Evolutionary conservation across 2,113 vertebrate species (phyloP).

Genomic region (Coregonus clupeaformis): DNA sequence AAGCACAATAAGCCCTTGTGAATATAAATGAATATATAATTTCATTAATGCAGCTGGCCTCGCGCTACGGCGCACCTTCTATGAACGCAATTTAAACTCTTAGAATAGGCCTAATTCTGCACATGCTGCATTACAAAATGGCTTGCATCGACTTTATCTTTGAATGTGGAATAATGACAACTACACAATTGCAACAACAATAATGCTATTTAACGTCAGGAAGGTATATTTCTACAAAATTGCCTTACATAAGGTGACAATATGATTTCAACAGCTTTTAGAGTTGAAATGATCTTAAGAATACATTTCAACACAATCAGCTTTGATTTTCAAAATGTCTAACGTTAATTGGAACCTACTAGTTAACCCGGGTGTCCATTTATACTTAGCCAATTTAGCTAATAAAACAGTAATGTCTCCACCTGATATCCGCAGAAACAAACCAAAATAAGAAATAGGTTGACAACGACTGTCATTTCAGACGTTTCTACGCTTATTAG

Average conservation of each 20-base stretch:
- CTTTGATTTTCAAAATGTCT: not conserved
- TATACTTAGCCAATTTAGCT: not conserved
- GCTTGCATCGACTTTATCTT: constrained; percentile 70
- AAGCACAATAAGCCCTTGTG: not conserved
- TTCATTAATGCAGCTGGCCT: constrained; percentile 70
- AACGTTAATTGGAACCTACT: not conserved
- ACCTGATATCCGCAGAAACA: not conserved
- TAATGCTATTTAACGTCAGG: constrained; percentile 24
- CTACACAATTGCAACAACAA: constrained; percentile 53
- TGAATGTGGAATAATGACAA: constrained; percentile 56
- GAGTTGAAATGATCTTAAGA: constrained; percentile 11
- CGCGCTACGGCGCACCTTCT: constrained; percentile 71
- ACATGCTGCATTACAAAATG: constrained; percentile 80
- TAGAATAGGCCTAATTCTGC: constrained; percentile 73
- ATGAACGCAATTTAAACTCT: constrained; percentile 73
- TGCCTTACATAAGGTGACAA: not conserved
- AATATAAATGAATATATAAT: not conserved
- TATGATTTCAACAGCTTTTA: constrained; percentile 17
- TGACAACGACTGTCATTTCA: constrained; percentile 61
- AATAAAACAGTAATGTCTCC: not conserved
- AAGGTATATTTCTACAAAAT: not conserved
- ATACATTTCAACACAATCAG: constrained; percentile 4
- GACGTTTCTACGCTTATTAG: constrained; percentile 44
- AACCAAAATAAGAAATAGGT: constrained; percentile 29
- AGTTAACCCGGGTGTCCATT: not conserved